phyloP scores from a whole-genome alignment of 2,888 invertebrate genomes.

The Eretmocerus hayati region DNA sequence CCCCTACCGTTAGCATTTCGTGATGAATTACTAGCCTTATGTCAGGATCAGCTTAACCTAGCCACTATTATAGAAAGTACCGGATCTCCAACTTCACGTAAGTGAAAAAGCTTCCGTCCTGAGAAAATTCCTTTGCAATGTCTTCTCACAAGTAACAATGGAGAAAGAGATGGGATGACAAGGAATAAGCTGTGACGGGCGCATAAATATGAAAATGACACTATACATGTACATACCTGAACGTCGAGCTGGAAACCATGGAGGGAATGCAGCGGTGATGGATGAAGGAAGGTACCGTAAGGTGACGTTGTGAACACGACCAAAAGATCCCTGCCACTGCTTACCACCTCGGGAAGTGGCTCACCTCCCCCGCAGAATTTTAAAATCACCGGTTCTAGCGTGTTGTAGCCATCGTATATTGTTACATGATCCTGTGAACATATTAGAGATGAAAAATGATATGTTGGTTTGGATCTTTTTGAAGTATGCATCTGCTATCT shows the following conservation, averaged over 20 bases:
- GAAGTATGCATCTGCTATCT: no score
- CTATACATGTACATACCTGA: constrained; percentile 54
- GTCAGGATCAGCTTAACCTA: no score
- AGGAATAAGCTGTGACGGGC: background rate
- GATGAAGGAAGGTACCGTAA: constrained; percentile 80
- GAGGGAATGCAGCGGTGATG: constrained; percentile 67
- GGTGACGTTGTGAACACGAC: constrained; percentile 87
- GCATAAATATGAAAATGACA: background rate
- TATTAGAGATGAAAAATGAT: background rate
- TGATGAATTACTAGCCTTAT: no score
- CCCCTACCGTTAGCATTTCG: no score
- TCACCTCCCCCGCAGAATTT: constrained; percentile 88
- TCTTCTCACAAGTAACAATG: no score
- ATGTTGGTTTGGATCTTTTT: no score
- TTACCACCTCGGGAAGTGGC: constrained; percentile 76
- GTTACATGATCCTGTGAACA: constrained; percentile 69
- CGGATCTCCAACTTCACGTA: no score
- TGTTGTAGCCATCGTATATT: constrained; percentile 82
- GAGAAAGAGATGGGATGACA: no score
- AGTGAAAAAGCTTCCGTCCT: no score
- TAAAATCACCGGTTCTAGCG: constrained; percentile 77
- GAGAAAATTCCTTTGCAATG: no score
- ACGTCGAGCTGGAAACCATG: constrained; percentile 88
- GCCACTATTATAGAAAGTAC: no score
- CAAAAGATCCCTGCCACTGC: constrained; percentile 79